A percentile compares a stretch with the other conserved stretches of the same genome.
Conservation (phyloP, 53 echinoderm and acorn worm species). For the Pentamera pediparva region DNA sequence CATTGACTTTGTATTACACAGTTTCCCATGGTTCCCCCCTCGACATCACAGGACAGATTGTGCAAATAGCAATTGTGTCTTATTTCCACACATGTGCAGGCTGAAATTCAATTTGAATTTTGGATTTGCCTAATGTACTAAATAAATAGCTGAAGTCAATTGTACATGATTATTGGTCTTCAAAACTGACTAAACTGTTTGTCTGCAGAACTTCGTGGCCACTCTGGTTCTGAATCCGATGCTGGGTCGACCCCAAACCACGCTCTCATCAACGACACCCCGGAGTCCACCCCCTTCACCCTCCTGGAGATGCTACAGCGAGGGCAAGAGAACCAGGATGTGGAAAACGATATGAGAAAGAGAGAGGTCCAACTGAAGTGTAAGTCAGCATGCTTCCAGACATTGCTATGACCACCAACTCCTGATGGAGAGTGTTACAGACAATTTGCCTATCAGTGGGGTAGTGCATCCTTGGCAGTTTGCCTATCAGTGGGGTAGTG, state of each 20-base stretch:
- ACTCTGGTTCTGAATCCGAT: slow-evolving; percentile 23
- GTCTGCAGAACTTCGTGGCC: background rate
- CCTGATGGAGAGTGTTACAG: no score
- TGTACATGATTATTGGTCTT: background rate
- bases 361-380: slow-evolving; percentile 53
- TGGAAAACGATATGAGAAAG: slow-evolving; percentile 36
- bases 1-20: no score
- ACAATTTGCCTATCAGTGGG: no score
- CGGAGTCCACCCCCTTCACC: slow-evolving; percentile 27
- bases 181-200: background rate
- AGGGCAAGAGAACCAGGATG: slow-evolving; percentile 37
- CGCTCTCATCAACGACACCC: slow-evolving; percentile 14
- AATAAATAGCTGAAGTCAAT: no score
- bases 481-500: no score
- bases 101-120: background rate
- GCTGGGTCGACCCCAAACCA: slow-evolving; percentile 23
- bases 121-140: no score
- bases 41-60: no score
- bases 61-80: background rate
- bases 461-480: no score
- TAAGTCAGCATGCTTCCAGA: no score
- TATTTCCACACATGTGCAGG: background rate
- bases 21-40: no score
- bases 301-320: slow-evolving; percentile 62
- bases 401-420: no score